Base-by-base conservation (phyloP, 2,888 invertebrate species). In the Hydriomena furcata region DNA sequence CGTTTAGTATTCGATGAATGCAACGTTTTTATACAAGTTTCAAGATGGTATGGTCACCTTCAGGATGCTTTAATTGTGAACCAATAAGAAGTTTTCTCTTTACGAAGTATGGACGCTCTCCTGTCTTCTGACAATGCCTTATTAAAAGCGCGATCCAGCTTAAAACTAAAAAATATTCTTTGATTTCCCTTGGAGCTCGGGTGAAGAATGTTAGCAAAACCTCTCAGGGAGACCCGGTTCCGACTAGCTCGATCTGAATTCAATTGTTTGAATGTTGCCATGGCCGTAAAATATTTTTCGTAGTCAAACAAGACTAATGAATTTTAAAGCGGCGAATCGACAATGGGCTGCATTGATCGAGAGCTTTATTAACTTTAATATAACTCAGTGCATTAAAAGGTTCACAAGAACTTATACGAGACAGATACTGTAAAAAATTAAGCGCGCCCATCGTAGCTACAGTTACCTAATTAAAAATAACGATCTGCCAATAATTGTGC, bases 11-110 rank as follows among this genome's bases (percentile, higher is more conserved):
- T 84, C 85, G 75, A 76, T 71, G 84, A 85, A 87, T 84, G 81
- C 73, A 55, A 53, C 50, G 65, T 89, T 90, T 88, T 89, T 88
- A 73, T 73, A 63, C 44, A 64, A 66, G 65, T 73, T 76, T 68
- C 66, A 76, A 73, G 73, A 76, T 79, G 81, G 80, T 65, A 76
- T 82, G 88, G 90, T 89, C 89, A 90, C 89, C 89, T 90, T 88
- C 80, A 82, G 68, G 68, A 71, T 71, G 72, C 79, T 82, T 83
- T 86, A 87, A 88, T 88, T 86, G 79, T 83, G 73, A 79, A 79
- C 78, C 82, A 77, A 83, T 84, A 84, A 86, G 80, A 88, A 88
- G 77, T 73, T 42, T 41, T 69, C 74, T 76, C 72, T 77, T 73
- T 70, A 71, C 69, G 68, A 68, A 71, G 66, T 68, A 66, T 66